Conservation (phyloP, 1,140 invertebrate genomes). For the Eriocheir sinensis region DNA sequence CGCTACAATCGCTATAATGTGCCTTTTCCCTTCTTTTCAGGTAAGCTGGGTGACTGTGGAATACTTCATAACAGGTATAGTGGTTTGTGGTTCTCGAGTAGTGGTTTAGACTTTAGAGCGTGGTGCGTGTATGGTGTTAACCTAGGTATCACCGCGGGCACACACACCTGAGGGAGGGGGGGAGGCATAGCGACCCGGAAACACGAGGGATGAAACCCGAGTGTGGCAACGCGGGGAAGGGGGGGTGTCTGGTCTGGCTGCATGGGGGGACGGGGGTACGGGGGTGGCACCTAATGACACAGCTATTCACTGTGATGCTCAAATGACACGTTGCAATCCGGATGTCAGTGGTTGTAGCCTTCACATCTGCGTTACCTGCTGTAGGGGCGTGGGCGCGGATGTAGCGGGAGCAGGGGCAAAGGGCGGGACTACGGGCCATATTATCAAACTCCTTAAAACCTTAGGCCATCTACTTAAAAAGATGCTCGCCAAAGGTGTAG, state of each 20-base stretch:
- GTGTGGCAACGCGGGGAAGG: not conserved
- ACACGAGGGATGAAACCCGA: not conserved
- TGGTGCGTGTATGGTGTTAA: not conserved
- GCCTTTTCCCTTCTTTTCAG: not conserved
- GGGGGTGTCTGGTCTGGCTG: not conserved
- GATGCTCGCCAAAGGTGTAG: too few relatives aligned
- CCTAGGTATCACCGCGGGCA: not conserved
- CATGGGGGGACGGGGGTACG: not conserved
- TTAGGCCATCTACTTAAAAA: too few relatives aligned
- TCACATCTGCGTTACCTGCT: not conserved
- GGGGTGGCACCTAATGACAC: not conserved
- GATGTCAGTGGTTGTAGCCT: not conserved
- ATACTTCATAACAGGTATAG: not conserved
- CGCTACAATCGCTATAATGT: too few relatives aligned
- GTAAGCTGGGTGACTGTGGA: not conserved
- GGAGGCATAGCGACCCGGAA: not conserved
- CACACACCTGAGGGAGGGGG: not conserved
- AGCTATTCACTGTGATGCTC: not conserved
- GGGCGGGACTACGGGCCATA: not conserved
- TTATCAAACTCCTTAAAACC: too few relatives aligned
- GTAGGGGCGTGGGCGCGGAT: not conserved
- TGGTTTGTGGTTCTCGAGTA: not conserved
- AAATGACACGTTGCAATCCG: not conserved
- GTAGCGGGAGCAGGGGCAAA: too few relatives aligned
- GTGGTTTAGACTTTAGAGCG: too few relatives aligned